These are phyloP conservation scores for Amiota minor DNA, from an alignment of 2,888 invertebrate genomes.

Conservation along the genomic window DNA sequence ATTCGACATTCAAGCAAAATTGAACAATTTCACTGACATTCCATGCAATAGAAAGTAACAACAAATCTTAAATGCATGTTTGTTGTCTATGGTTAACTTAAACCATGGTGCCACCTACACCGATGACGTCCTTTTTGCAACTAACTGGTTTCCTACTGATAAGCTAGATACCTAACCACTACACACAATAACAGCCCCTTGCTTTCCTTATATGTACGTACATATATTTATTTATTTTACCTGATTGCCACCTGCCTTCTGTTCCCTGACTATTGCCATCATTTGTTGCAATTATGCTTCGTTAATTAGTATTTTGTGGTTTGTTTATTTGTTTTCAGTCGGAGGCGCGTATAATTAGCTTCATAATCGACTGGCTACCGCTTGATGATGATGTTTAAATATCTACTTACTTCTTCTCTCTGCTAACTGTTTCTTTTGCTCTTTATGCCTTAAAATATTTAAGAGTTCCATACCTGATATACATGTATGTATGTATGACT, in stretches of 20 bases:
- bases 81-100: too few relatives aligned
- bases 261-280: constrained; percentile 22
- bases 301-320: constrained; percentile 51
- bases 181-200: neutral
- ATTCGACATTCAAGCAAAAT: too few relatives aligned
- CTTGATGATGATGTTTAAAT: neutral
- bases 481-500: too few relatives aligned
- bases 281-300: constrained; percentile 31
- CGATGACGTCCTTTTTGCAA: neutral
- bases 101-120: neutral
- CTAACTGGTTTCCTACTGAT: neutral
- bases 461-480: too few relatives aligned
- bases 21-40: too few relatives aligned
- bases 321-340: constrained; percentile 38
- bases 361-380: constrained; percentile 19
- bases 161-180: neutral
- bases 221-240: constrained; percentile 45
- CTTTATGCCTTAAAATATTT: too few relatives aligned
- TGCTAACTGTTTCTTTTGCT: too few relatives aligned
- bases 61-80: too few relatives aligned
- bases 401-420: too few relatives aligned
- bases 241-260: constrained; percentile 55
- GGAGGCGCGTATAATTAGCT: constrained; percentile 32
- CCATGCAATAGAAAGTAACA: too few relatives aligned
- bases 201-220: neutral